phyloP scores from a whole-genome alignment of 2,888 invertebrate species.

The Drosophila meridiana region DNA sequence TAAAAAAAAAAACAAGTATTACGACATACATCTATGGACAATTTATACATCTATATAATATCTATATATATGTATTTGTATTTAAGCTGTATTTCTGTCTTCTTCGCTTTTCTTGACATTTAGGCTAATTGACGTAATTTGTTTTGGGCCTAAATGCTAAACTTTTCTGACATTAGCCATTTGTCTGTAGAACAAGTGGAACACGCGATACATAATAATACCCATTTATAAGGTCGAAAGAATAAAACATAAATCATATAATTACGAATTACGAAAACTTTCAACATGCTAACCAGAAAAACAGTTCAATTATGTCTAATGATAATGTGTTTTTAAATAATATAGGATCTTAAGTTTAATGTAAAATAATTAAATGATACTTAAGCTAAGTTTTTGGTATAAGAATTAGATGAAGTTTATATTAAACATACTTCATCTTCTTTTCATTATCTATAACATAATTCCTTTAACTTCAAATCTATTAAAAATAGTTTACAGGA shows the following conservation, averaged over 20 bases:
- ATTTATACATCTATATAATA: not conserved
- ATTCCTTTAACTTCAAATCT: not conserved
- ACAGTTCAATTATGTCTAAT: slow-evolving; percentile 16
- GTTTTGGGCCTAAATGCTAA: slow-evolving; percentile 17
- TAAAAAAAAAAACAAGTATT: slow-evolving; percentile 35
- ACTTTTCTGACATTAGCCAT: slow-evolving; percentile 13
- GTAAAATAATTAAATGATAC: not conserved
- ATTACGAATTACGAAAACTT: slow-evolving; percentile 17
- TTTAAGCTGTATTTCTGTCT: slow-evolving; percentile 6
- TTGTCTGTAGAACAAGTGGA: slow-evolving; percentile 19
- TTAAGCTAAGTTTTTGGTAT: too few species aligned
- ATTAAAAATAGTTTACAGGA: not conserved
- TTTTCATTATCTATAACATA: too few species aligned
- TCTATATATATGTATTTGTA: not conserved
- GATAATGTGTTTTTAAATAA: slow-evolving; percentile 6
- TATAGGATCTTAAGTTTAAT: not conserved
- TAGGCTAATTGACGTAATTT: slow-evolving; percentile 52
- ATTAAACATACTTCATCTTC: too few species aligned
- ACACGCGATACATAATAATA: slow-evolving; percentile 28
- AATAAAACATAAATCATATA: slow-evolving; percentile 12
- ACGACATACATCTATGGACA: slow-evolving; percentile 30
- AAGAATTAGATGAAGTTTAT: not conserved
- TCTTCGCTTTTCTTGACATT: slow-evolving; percentile 37
- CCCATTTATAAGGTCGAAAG: slow-evolving; percentile 10
- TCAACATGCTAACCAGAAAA: slow-evolving; percentile 5